These are phyloP conservation scores for Siderastrea siderea DNA, from an alignment of 92 coral and sea anemone species.

Conservation along the genomic window DNA sequence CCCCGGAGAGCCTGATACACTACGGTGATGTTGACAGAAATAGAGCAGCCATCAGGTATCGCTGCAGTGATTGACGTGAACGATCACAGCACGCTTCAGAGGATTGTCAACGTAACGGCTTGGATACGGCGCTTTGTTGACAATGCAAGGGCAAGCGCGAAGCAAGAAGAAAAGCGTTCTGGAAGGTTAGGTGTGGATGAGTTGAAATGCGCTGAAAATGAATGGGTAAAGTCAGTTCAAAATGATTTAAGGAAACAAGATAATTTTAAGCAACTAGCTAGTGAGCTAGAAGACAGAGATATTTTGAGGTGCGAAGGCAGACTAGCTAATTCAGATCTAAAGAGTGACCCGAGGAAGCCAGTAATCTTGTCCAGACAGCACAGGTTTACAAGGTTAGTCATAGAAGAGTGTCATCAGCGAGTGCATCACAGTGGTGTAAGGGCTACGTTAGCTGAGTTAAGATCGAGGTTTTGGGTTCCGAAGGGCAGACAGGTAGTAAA, in stretches of 20 bases:
- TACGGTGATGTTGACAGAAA: slow-evolving; percentile 9
- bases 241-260: slow-evolving; percentile 27
- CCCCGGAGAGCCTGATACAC: slow-evolving; percentile 19
- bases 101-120: slow-evolving; percentile 33
- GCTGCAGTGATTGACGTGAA: slow-evolving; percentile 22
- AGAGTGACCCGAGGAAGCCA: slow-evolving; percentile 40
- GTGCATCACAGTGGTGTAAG: slow-evolving; percentile 66
- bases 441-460: slow-evolving; percentile 56
- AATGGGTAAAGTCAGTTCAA: slow-evolving; percentile 54
- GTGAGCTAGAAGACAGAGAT: slow-evolving; percentile 31
- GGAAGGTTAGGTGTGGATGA: slow-evolving; percentile 25
- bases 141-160: slow-evolving; percentile 15
- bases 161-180: not conserved
- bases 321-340: slow-evolving; percentile 51
- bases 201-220: slow-evolving; percentile 40
- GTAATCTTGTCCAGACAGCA: slow-evolving; percentile 46
- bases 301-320: slow-evolving; percentile 43
- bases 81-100: slow-evolving; percentile 34
- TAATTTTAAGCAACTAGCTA: slow-evolving; percentile 49
- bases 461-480: slow-evolving; percentile 69
- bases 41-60: slow-evolving; percentile 18
- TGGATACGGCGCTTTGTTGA: slow-evolving; percentile 37
- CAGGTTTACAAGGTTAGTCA: slow-evolving; percentile 24
- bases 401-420: slow-evolving; percentile 49
- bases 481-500: slow-evolving; percentile 67